These are phyloP conservation scores for Vireo griseus DNA, from an alignment of 2,797 vertebrate genomes.

Conservation along the genomic window DNA sequence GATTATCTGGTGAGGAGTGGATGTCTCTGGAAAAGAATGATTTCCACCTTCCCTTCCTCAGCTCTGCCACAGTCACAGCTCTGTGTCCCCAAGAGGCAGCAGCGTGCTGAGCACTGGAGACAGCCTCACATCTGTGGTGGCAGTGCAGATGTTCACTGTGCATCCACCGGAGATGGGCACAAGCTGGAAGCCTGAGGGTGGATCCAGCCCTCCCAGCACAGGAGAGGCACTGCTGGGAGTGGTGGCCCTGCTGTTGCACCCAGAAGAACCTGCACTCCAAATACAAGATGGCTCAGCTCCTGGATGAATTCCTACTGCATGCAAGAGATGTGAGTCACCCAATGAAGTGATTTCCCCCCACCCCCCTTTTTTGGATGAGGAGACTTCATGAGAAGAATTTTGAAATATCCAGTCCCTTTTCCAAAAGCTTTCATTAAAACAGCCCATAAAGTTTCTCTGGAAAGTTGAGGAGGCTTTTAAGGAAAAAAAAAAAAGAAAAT, in stretches of 20 bases:
- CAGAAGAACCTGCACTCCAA: background rate
- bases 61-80: background rate
- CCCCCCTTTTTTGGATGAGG: background rate
- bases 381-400: conserved; percentile 31
- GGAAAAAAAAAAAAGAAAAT: conserved; percentile 45
- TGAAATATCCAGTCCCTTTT: conserved; percentile 20
- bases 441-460: conserved; percentile 64
- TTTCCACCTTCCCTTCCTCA: background rate
- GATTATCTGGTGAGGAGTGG: background rate
- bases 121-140: fast-evolving
- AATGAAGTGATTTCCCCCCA: background rate
- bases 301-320: background rate
- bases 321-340: background rate
- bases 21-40: background rate
- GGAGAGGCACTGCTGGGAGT: background rate
- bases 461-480: conserved; percentile 63
- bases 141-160: background rate
- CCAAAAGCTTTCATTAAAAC: conserved; percentile 63
- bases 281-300: background rate
- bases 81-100: background rate
- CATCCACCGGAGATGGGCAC: background rate
- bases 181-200: background rate
- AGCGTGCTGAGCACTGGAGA: fast-evolving
- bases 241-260: background rate
- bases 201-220: background rate